Evolutionary conservation across 1,140 invertebrate genomes (phyloP).

Genomic region (Gryllus bimaculatus): DNA sequence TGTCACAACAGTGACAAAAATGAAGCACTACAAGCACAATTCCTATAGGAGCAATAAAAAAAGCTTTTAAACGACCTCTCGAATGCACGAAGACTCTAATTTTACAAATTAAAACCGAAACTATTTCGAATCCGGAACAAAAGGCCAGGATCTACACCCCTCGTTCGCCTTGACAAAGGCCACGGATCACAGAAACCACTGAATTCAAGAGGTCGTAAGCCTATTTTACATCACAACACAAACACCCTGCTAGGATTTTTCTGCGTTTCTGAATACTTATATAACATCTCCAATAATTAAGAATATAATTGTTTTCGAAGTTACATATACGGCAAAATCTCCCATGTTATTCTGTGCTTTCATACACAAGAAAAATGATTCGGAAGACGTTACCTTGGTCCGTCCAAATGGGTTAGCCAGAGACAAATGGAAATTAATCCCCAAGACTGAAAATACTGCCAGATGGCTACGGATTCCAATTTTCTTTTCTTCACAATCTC

Average conservation of each 20-base stretch:
- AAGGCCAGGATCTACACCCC: background rate
- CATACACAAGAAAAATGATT: background rate
- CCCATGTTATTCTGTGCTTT: background rate
- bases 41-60: background rate
- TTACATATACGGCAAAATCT: background rate
- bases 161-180: background rate
- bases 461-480: constrained; percentile 42
- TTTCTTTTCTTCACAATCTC: constrained; percentile 27
- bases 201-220: background rate
- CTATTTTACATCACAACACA: background rate
- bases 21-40: background rate
- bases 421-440: constrained; percentile 48
- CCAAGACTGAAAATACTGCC: constrained; percentile 39
- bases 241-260: background rate
- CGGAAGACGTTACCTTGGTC: constrained; percentile 45
- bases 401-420: constrained; percentile 56
- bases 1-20: constrained; percentile 4
- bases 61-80: background rate
- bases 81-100: background rate
- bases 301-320: background rate
- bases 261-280: background rate
- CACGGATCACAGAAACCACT: background rate
- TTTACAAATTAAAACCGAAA: background rate
- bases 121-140: background rate
- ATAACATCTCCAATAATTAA: background rate